Evolutionary conservation across 1,140 invertebrate species (phyloP).

Genomic region (Cardiocondyla obscurior): DNA sequence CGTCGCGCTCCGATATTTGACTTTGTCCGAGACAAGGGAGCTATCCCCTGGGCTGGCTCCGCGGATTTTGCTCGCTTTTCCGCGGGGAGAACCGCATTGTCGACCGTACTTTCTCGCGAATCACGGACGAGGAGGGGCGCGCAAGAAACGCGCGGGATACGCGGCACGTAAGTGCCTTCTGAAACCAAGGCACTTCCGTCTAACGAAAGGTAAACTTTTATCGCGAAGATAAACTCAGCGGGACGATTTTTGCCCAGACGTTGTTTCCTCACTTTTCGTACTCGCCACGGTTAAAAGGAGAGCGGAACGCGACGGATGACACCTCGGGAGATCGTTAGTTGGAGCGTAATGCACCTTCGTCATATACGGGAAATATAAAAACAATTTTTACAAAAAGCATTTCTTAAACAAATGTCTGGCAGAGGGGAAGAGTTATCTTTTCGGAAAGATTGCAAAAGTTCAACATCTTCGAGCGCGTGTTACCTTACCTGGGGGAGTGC

Average conservation of each 20-base stretch:
- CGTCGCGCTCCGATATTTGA: constrained; percentile 40
- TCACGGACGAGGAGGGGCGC: constrained; percentile 59
- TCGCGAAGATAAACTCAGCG: constrained; percentile 72
- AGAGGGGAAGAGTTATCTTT: not conserved
- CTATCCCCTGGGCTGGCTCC: not conserved
- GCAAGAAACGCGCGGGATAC: constrained; percentile 47
- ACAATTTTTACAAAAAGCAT: not conserved
- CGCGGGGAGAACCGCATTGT: constrained; percentile 26
- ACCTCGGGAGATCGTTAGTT: constrained; percentile 35
- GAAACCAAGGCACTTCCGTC: constrained; percentile 72
- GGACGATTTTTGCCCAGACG: constrained; percentile 54
- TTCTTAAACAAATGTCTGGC: not conserved
- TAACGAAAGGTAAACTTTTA: constrained; percentile 81
- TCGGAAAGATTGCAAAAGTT: not conserved
- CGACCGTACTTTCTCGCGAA: constrained; percentile 58
- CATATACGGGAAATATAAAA: not conserved
- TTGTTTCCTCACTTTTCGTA: constrained; percentile 48
- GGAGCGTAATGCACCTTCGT: not conserved
- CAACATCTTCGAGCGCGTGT: not conserved
- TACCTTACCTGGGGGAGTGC: too few species aligned
- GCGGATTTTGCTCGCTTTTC: constrained; percentile 56
- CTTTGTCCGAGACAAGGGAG: constrained; percentile 39
- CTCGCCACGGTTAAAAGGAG: constrained; percentile 32
- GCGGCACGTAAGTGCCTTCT: constrained; percentile 65
- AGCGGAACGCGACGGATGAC: constrained; percentile 26